Base-by-base conservation (phyloP, 2,888 invertebrate species). In the Flexamia atlantica region DNA sequence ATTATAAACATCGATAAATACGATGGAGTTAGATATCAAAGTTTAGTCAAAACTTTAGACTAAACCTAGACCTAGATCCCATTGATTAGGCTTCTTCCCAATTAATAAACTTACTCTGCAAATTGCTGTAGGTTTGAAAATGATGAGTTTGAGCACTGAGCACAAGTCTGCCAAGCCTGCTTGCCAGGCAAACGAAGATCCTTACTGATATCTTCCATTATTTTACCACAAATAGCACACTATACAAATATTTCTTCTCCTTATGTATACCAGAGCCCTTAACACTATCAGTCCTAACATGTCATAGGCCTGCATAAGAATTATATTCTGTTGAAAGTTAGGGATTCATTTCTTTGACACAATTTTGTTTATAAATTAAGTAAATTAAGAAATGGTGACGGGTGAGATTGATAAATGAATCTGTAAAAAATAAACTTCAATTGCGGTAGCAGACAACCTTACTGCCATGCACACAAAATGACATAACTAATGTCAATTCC, bases 161-260 rank as follows among this genome's bases (percentile, higher is more conserved):
- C 90, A 89, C 94, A 94, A 87, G 92, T 91, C 89, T 93, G 93
- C 94, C 93, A 93, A 87, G 91, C 89, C 88, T 91, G 84, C 85
- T 85, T 85, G 74, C 46, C 84, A 79, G 74, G 4, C 17, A 23
- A n/a, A 79, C 32, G 79, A 57, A 14, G 25, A 20, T 53, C 57
- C 23, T 50, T 57, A 5, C 9, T 53, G n/a, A 32, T 0, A 30
- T 79, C 79, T 32, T 79, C 79, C 79, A 79, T 79, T 23, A 53
- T 53, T 23, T 53, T 53, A 20, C 20, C 20, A 53, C 23, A 53
- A 53, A 53, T 20, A 10, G 14, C 20, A 46, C 7, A 12, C 46
- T 46, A 53, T 50, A 4, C 53, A 64, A 64, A 5, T 23, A 5
- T 2, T 57, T 7, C 14, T 64, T 9, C 1, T 64, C 64, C 64